A percentile compares a stretch with the other conserved stretches of the same genome.
Evolutionary conservation across 2,888 invertebrate species (phyloP).

Genomic region (Lucinisca nassula): DNA sequence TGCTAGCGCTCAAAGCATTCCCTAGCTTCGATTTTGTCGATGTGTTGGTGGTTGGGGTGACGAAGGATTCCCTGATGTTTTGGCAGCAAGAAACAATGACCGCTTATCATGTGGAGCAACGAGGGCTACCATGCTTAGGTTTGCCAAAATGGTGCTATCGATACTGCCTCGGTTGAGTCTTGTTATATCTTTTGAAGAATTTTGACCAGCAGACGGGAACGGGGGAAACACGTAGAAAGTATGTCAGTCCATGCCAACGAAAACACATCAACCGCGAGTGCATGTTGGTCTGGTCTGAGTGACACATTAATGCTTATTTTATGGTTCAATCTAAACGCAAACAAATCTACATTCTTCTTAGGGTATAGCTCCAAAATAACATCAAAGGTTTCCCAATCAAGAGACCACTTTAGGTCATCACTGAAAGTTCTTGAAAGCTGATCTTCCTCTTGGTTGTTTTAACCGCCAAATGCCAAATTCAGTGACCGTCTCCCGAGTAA

Average conservation of each 20-base stretch:
- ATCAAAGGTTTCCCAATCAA: conserved; percentile 13
- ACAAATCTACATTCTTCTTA: conserved; percentile 27
- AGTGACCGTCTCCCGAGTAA: no score
- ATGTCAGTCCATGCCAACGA: conserved; percentile 13
- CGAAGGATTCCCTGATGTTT: no score
- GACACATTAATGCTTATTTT: conserved; percentile 28
- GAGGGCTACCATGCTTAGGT: conserved; percentile 47
- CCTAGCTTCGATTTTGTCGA: no score
- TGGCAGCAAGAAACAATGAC: no score
- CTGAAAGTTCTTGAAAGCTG: conserved; percentile 23
- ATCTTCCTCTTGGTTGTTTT: conserved; percentile 26
- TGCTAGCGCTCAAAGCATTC: no score
- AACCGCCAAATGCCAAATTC: conserved; percentile 46
- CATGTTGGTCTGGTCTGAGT: conserved; percentile 14
- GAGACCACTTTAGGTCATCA: conserved; percentile 47
- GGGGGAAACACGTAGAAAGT: conserved; percentile 43
- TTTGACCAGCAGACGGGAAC: conserved; percentile 32
- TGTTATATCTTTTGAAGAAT: conserved; percentile 39
- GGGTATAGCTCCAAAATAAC: conserved; percentile 34
- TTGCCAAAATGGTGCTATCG: conserved; percentile 44
- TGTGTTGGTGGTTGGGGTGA: no score
- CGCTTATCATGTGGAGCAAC: no score
- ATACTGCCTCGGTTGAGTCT: conserved; percentile 38
- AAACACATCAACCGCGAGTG: conserved; percentile 47
- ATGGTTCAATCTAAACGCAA: conserved; percentile 41